Evolutionary conservation across 2,113 vertebrate genomes (phyloP), one percentile per base, ranked within the genome.

Genomic region (Barbus barbus): DNA sequence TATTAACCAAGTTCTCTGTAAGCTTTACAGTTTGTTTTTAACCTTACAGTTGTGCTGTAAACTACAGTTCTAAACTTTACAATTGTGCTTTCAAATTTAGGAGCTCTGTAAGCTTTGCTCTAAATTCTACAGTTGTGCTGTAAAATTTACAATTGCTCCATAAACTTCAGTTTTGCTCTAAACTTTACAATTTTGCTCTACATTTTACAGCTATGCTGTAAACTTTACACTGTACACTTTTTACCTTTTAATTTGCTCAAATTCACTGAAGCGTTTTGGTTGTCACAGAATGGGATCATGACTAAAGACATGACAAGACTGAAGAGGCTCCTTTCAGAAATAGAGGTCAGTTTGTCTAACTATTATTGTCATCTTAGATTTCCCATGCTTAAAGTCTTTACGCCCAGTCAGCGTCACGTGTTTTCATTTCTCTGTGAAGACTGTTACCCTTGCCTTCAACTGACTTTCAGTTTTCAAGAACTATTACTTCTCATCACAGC

Each of bases 221-320:
- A 69, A 69, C 18, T 18, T 67, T 33, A 20, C 16, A 33, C 18
- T 33, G 7, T 33, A 65, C 18, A 20, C 28, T 1, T 60, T 24
- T 58, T n/a, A 8, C 28, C 36, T 56, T n/a, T 53, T 5, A 22
- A 33, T 11, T 31, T 1, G 9, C 26, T 22, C 67, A 28, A 69
- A 71, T 38, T 12, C 1, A 71, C 67, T 82, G 5, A 46, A 16
- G 78, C 85, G 85, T 67, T n/a, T 71, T 84, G 90, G 12, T 80
- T 87, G 61, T 81, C 73, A 74, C 90, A 99, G 98, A 99, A 99
- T 90, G 98, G 98, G 78, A 97, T 99, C 91, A 95, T 98, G 90
- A 95, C 97, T 88, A 99, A 98, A 93, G 98, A 99, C 94, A 94
- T 99, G 92, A 96, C 95, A 85, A 95, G 96, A 91, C 93, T 99